A percentile compares a stretch with the other conserved stretches of the same genome.
phyloP scores from a whole-genome alignment of 2,888 invertebrate genomes.

The Tenthredo scrophulariae region DNA sequence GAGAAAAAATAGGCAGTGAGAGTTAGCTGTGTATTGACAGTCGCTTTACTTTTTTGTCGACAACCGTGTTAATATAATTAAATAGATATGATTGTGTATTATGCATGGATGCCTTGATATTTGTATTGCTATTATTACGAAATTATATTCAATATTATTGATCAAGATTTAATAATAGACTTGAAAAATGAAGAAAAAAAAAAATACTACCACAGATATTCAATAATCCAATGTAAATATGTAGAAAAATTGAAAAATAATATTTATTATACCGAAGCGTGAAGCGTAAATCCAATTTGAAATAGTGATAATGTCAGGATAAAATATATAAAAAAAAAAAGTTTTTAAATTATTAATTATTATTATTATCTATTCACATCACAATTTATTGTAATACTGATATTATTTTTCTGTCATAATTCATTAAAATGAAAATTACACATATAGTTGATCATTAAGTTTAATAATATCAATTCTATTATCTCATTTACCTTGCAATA shows the following conservation, averaged over 20 bases:
- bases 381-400: constrained; percentile 57
- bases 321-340: constrained; percentile 44
- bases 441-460: constrained; percentile 21
- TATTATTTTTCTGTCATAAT: constrained; percentile 64
- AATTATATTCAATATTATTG: constrained; percentile 20
- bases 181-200: constrained; percentile 3
- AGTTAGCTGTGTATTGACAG: constrained; percentile 40
- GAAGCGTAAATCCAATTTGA: constrained; percentile 14
- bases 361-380: constrained; percentile 77
- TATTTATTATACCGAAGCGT: constrained; percentile 34
- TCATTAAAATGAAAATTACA: constrained; percentile 42
- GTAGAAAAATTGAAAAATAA: constrained; percentile 34
- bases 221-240: constrained; percentile 51
- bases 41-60: constrained; percentile 16
- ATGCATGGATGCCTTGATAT: constrained; percentile 53
- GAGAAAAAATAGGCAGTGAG: background rate
- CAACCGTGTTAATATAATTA: constrained; percentile 19
- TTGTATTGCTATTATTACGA: constrained; percentile 49
- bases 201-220: constrained; percentile 53
- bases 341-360: constrained; percentile 74
- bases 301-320: constrained; percentile 55
- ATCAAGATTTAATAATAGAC: background rate
- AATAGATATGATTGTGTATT: constrained; percentile 46
- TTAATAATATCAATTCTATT: constrained; percentile 1
- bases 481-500: constrained; percentile 67